Evolutionary conservation across 2,888 invertebrate genomes (phyloP), one percentile per base, ranked within the genome.

Genomic region (Agrilus mali): DNA sequence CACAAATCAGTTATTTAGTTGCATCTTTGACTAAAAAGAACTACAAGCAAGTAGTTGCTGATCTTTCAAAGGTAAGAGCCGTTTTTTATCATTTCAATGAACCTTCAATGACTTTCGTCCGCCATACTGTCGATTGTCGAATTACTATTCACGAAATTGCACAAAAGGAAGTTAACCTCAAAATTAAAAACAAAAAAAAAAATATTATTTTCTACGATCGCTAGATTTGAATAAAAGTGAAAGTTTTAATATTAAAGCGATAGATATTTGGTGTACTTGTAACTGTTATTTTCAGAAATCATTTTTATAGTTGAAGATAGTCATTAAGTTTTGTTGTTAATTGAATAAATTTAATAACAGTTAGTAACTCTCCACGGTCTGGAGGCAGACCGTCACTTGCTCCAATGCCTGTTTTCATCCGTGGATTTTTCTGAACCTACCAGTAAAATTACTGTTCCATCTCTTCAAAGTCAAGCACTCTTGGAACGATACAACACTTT

Each of bases 1-100:
- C 89, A 81, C 92, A 94, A 85, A 94, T 95, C 77, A 87, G 86
- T 85, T 86, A 86, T 82, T 86, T 93, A 75, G 88, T 94, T 79
- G 80, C 83, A 72, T 88, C 86, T 78, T 81, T 94, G 76, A 89
- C 79, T 70, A 94, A 93, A 81, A 92, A 89, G 77, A 94, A 93
- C 76, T 88, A 82, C 74, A 86, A 87, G 73, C 83, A 87, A 69
- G 86, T 83, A 67, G 81, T 82, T 71, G 82, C 82, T 70, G 90
- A 89, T 73, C 79, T 95, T 70, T 77, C 81, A 66, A 81, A 87
- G 79, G 94, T 94, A 72, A 81, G 85, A 73, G 68, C 58, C 17
- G 13, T 12, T 8, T 58, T 58, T 44, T 43, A 13, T n/a, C 16
- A 32, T 13, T 8, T 15, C 17, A 17, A 20, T 13, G 12, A 37